Base-by-base conservation (phyloP, 2,113 vertebrate genomes). In the Symphodus melops region DNA sequence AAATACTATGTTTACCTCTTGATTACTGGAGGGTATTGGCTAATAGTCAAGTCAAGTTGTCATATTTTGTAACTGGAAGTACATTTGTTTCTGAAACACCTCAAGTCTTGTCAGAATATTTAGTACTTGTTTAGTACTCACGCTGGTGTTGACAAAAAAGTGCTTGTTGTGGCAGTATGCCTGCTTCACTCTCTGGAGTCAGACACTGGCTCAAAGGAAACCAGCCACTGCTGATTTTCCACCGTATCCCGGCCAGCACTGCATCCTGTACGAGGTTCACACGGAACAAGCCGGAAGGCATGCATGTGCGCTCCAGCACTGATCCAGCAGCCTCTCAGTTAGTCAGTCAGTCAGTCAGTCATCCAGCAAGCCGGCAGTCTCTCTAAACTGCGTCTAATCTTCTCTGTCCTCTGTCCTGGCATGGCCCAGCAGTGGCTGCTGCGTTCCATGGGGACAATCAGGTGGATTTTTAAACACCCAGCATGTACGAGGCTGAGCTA, bases 191-290 rank as follows among this genome's bases (percentile, higher is more conserved):
- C 63, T 68, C 41, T 61, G 19, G 48, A 51, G 25, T 36, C 55
- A 37, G 69, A 79, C 78, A 67, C 49, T 39, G 74, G 49, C 79
- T 79, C 72, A 80, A 86, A 94, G 93, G 92, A 93, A 92, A 80
- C 72, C 79, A 62, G 72, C 76, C 72, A 67, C 64, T 60, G 79
- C 82, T 87, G 86, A 86, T 91, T 91, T 90, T 92, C 87, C 92
- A 85, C 52, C 21, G 12, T 75, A 57, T 87, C 82, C 80, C 68
- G 48, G 86, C 79, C 86, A 81, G 82, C 71, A 2, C 83, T 61
- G 79, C 88, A 86, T 94, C 92, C 92, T 94, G 85, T 89, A 65
- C 21, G 70, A 62, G 72, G 74, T 88, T 92, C 85, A 89, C 88
- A 84, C 77, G 37, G 79, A 87, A 75, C 83, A 46, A 73, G 59